Evolutionary conservation across 2,797 vertebrate genomes (phyloP).

Genomic region (Salmo trutta): DNA sequence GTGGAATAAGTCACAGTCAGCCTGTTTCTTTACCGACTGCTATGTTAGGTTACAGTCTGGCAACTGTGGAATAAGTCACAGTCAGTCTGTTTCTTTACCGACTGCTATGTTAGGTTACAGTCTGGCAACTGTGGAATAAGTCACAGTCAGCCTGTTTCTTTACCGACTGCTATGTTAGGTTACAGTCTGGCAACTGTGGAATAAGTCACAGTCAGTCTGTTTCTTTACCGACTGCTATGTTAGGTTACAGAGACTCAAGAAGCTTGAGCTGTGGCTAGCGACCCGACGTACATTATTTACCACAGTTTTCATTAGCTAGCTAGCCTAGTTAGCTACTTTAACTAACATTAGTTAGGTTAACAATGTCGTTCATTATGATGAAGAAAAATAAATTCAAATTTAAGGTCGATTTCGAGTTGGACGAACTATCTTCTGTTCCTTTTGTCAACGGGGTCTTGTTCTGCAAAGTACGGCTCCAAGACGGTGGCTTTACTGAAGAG

Average conservation of each 20-base stretch:
- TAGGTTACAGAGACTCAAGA: too few relatives aligned
- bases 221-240: too few relatives aligned
- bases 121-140: too few relatives aligned
- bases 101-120: too few relatives aligned
- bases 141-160: not conserved
- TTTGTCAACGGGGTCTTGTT: constrained; percentile 93
- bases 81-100: too few relatives aligned
- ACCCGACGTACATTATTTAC: not conserved
- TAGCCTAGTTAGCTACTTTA: too few relatives aligned
- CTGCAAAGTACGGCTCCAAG: constrained; percentile 90
- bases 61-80: too few relatives aligned
- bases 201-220: too few relatives aligned
- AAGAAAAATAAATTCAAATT: constrained; percentile 96
- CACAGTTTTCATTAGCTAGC: not conserved
- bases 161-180: too few relatives aligned
- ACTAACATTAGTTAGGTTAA: not conserved
- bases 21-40: too few relatives aligned
- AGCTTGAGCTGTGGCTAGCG: not conserved
- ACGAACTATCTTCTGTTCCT: constrained; percentile 90
- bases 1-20: not conserved
- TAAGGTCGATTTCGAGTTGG: constrained; percentile 88
- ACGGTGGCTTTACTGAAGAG: constrained; percentile 87
- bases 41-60: too few relatives aligned
- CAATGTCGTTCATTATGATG: constrained; percentile 86
- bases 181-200: not conserved